These are phyloP conservation scores for Lithobates pipiens DNA, from an alignment of 2,797 vertebrate genomes.

Conservation along the genomic window DNA sequence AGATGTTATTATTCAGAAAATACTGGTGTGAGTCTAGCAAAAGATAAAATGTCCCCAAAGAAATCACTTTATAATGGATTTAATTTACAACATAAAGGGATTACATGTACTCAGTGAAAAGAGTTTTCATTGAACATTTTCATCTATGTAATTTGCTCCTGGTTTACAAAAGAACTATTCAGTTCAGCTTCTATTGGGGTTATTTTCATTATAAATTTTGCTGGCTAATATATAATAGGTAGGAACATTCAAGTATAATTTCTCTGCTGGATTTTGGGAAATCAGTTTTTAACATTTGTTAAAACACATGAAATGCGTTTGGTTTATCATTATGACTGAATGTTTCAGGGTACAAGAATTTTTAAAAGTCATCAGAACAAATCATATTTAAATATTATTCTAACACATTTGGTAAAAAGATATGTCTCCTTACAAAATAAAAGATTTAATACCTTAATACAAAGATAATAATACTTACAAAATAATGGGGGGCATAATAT, in stretches of 20 bases:
- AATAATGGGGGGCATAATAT: too few species aligned
- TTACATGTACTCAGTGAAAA: conserved; percentile 51
- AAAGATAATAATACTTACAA: not conserved
- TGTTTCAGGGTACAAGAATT: not conserved
- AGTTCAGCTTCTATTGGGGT: conserved; percentile 22
- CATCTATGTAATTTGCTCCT: conserved; percentile 42
- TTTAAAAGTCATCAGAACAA: not conserved
- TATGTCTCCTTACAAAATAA: not conserved
- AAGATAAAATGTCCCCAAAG: conserved; percentile 53
- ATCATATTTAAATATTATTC: not conserved
- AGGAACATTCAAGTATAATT: conserved; percentile 35
- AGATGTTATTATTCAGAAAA: conserved; percentile 48
- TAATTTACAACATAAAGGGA: conserved; percentile 56
- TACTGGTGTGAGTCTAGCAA: conserved; percentile 28
- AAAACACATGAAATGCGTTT: not conserved
- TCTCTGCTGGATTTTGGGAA: conserved; percentile 15
- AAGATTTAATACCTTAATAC: not conserved
- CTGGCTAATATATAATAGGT: conserved; percentile 33
- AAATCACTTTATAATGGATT: conserved; percentile 54
- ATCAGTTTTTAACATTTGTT: conserved; percentile 29
- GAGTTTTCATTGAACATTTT: conserved; percentile 48
- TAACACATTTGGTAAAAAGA: not conserved
- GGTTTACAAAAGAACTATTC: conserved; percentile 44
- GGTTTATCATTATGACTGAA: not conserved
- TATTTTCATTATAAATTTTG: conserved; percentile 47